These are phyloP conservation scores for Dendrolimus houi DNA, from an alignment of 2,888 invertebrate species.

Conservation along the genomic window DNA sequence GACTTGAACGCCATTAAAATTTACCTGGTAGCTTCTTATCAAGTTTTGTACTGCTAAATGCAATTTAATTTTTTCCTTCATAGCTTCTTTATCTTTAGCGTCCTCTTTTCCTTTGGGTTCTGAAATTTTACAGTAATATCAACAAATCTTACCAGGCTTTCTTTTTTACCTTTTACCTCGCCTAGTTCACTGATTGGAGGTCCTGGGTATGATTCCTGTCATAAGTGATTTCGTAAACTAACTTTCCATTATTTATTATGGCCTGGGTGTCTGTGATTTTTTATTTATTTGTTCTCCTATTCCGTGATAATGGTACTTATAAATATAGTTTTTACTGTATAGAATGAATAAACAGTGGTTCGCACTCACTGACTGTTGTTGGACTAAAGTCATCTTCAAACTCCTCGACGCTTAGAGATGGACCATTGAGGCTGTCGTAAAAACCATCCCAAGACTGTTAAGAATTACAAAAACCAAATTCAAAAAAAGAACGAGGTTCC, in stretches of 20 bases:
- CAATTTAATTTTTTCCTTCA: slow-evolving; percentile 31
- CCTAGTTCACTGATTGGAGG: background rate
- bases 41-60: slow-evolving; percentile 83
- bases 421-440: slow-evolving; percentile 49
- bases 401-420: slow-evolving; percentile 51
- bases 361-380: slow-evolving; percentile 34
- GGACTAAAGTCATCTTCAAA: slow-evolving; percentile 54
- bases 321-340: too few species aligned
- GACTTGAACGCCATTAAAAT: background rate
- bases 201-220: background rate
- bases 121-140: slow-evolving; percentile 4
- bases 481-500: background rate
- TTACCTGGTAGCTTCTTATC: slow-evolving; percentile 79
- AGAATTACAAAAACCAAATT: slow-evolving; percentile 1
- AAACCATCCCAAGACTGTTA: slow-evolving; percentile 60
- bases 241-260: too few species aligned
- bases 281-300: too few species aligned
- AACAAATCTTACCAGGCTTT: too few species aligned
- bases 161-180: too few species aligned
- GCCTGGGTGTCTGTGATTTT: too few species aligned
- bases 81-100: slow-evolving; percentile 13
- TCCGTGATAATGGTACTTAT: too few species aligned
- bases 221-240: too few species aligned
- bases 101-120: slow-evolving; percentile 15
- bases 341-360: background rate